phyloP scores from a whole-genome alignment of 2,113 vertebrate species.

The Clarias gariepinus region DNA sequence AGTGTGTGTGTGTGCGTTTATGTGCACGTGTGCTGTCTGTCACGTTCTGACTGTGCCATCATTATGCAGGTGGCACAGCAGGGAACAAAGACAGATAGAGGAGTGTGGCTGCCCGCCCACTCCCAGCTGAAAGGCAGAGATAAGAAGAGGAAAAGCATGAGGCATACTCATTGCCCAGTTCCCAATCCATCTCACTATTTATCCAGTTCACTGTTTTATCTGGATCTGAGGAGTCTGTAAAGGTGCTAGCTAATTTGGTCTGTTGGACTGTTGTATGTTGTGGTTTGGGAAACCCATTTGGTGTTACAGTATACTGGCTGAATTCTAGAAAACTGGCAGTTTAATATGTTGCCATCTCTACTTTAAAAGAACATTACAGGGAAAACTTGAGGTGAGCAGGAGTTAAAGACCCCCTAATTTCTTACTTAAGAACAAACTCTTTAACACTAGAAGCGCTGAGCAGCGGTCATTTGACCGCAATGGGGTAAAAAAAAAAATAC shows the following conservation, averaged over 20 bases:
- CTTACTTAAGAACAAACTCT: no score
- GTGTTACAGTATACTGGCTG: neutral
- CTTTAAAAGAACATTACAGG: neutral
- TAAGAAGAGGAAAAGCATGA: conserved; percentile 52
- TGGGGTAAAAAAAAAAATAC: no score
- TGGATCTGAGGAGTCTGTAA: neutral
- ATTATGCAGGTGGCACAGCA: conserved; percentile 62
- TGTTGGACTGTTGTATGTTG: neutral
- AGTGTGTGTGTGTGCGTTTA: conserved; percentile 31
- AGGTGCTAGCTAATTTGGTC: conserved; percentile 7
- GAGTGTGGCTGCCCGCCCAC: conserved; percentile 48
- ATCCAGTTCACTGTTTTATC: conserved; percentile 35
- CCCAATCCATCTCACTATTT: conserved; percentile 46
- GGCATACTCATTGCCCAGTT: conserved; percentile 38
- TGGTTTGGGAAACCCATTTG: neutral
- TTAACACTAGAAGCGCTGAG: no score
- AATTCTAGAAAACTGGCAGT: neutral
- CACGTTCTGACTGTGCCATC: conserved; percentile 57
- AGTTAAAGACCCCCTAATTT: no score
- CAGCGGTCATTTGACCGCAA: no score
- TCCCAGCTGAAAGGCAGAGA: conserved; percentile 59
- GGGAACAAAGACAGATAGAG: conserved; percentile 53
- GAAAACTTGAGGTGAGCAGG: no score
- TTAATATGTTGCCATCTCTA: neutral
- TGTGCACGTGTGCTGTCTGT: conserved; percentile 45